phyloP scores from a whole-genome alignment of 2,888 invertebrate genomes.

The Dyspetes luteomarginatus region DNA sequence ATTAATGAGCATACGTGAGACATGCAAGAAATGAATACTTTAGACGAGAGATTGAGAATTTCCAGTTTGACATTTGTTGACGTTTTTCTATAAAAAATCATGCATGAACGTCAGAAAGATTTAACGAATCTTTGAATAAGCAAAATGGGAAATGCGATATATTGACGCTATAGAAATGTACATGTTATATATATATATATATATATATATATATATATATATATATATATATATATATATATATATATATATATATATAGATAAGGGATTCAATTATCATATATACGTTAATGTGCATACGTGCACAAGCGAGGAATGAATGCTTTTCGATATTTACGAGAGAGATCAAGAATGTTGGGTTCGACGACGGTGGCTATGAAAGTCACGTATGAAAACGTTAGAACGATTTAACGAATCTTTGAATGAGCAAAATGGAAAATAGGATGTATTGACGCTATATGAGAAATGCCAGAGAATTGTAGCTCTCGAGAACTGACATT shows the following conservation, averaged over 20 bases:
- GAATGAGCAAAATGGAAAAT: constrained; percentile 28
- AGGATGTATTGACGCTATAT: neutral
- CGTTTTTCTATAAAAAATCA: constrained; percentile 11
- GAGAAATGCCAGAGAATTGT: constrained; percentile 1
- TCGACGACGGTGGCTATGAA: constrained; percentile 11
- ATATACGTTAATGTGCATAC: too few species aligned
- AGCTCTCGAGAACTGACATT: constrained; percentile 40
- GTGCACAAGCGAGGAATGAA: neutral
- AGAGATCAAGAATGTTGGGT: constrained; percentile 7
- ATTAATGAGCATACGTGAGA: too few species aligned
- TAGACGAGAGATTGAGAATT: constrained; percentile 9
- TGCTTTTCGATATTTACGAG: constrained; percentile 6
- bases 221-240: too few species aligned
- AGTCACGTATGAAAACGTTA: constrained; percentile 23
- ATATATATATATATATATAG: too few species aligned
- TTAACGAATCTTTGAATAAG: constrained; percentile 46
- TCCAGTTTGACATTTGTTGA: constrained; percentile 5
- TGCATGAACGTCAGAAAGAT: constrained; percentile 13
- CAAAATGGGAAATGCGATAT: constrained; percentile 5
- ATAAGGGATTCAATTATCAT: too few species aligned
- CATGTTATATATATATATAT: too few species aligned
- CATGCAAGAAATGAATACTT: neutral
- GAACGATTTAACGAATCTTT: constrained; percentile 32
- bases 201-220: too few species aligned
- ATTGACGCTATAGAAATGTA: neutral